Evolutionary conservation across 2,888 invertebrate genomes (phyloP), one percentile per base, ranked within the genome.

Genomic region (Clunio marinus): DNA sequence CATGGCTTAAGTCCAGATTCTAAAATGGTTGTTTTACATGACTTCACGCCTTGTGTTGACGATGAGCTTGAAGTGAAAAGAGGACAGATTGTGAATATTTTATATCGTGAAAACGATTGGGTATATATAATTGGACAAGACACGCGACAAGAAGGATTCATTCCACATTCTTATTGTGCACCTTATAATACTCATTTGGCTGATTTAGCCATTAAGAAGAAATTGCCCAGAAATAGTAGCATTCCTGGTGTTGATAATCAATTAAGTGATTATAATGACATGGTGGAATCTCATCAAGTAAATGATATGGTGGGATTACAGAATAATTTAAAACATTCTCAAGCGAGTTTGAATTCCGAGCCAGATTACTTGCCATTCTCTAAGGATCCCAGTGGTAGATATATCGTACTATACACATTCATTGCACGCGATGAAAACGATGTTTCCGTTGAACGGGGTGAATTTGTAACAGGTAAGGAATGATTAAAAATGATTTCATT

Each of bases 81-180:
- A 65, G 96, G 96, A 65, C 93, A 92, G 84, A 87, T 93, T 75
- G 95, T 96, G n/a, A 93, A 94, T 80, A 89, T 96, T 70, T 80
- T 96, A 70, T 96, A 96, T 78, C 84, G 94, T 72, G 96, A 96
- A 78, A 95, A 96, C 76, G 96, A 96, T 79, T 96, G 96, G 96
- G 94, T 95, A 7, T 96, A 96, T 80, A 95, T 96, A 1, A 93
- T 96, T 75, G 89, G 92, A 1, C 88, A 92, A 58, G 93, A 93
- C 73, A 90, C 92, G 17, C 83, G 93, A 65, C 87, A 91, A 75
- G 95, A 96, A 78, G 96, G 96, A 0, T 96, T 96, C 75, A 94
- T 96, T 73, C 96, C 96, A 1, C 91, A 93, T 76, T 93, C 93
- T 0, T 96, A 95, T 77, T 94, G 94, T 76, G 91, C 93, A 0